Conservation (phyloP, 2,888 invertebrate species). For the Adelognathus sp. region DNA sequence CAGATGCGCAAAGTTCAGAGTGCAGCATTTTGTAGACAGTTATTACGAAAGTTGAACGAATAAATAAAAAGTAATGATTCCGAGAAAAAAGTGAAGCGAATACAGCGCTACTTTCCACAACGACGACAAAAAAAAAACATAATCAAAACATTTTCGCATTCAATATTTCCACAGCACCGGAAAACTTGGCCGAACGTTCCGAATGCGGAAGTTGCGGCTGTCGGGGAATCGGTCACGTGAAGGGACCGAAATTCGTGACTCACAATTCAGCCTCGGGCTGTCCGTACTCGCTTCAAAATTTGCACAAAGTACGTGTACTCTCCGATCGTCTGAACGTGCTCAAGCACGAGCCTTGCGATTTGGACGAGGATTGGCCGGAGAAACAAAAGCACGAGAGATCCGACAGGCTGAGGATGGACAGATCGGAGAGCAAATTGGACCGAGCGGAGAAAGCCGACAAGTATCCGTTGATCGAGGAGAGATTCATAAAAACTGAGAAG, state of each 20-base stretch:
- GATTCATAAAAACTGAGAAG: slow-evolving; percentile 72
- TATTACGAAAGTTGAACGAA: too few species aligned
- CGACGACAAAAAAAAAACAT: not conserved
- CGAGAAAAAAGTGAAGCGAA: too few species aligned
- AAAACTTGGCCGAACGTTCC: slow-evolving; percentile 84
- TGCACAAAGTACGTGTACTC: slow-evolving; percentile 81
- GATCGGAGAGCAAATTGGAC: slow-evolving; percentile 65
- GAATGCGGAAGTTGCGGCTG: slow-evolving; percentile 94
- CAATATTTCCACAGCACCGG: slow-evolving; percentile 82
- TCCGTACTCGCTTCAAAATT: slow-evolving; percentile 87
- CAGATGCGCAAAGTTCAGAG: too few species aligned
- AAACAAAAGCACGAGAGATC: slow-evolving; percentile 72
- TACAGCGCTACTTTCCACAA: not conserved
- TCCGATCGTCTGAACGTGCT: slow-evolving; percentile 82
- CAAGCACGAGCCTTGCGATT: slow-evolving; percentile 80
- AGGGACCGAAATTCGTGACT: slow-evolving; percentile 88
- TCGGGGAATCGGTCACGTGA: slow-evolving; percentile 93
- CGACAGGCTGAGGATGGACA: slow-evolving; percentile 74
- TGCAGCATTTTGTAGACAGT: too few species aligned
- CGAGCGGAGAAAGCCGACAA: slow-evolving; percentile 53
- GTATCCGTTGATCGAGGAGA: slow-evolving; percentile 67
- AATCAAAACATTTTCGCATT: not conserved
- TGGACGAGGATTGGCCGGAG: slow-evolving; percentile 74
- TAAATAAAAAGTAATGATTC: too few species aligned
- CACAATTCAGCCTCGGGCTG: slow-evolving; percentile 89